These are phyloP conservation scores for Candoia aspera DNA, from an alignment of 2,113 vertebrate species.

Conservation along the genomic window DNA sequence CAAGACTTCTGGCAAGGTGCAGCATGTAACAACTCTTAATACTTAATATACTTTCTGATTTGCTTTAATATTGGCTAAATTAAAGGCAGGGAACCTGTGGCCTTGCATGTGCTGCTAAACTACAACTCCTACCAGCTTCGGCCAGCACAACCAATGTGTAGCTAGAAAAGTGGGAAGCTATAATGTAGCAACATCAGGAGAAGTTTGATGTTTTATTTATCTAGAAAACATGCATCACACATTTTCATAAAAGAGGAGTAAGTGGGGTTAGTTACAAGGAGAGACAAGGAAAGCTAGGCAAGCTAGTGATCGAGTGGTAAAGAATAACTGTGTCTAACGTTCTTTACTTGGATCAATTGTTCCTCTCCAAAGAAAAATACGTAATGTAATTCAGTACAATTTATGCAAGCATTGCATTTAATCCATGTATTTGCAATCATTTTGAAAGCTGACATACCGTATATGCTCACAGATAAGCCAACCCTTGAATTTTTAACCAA, in stretches of 20 bases:
- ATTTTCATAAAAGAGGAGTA: neutral
- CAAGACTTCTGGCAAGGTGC: neutral
- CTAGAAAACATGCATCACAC: neutral
- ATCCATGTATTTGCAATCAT: neutral
- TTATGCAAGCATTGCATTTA: neutral
- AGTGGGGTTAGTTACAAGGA: neutral
- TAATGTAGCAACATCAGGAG: neutral
- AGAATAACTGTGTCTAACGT: neutral
- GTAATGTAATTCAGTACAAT: neutral
- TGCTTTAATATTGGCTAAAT: neutral
- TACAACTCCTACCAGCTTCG: neutral
- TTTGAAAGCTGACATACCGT: too few species aligned
- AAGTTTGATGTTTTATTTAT: neutral
- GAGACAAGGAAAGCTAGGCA: neutral
- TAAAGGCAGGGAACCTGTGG: neutral
- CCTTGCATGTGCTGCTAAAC: neutral
- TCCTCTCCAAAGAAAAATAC: neutral
- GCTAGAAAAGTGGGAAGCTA: neutral
- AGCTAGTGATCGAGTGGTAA: neutral
- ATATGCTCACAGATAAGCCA: too few species aligned
- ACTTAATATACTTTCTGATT: neutral
- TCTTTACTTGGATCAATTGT: accelerated
- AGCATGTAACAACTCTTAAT: neutral
- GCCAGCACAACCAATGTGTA: neutral
- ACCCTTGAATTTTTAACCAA: too few species aligned